Conservation (phyloP, 1,140 invertebrate species). For the Orius insidiosus region DNA sequence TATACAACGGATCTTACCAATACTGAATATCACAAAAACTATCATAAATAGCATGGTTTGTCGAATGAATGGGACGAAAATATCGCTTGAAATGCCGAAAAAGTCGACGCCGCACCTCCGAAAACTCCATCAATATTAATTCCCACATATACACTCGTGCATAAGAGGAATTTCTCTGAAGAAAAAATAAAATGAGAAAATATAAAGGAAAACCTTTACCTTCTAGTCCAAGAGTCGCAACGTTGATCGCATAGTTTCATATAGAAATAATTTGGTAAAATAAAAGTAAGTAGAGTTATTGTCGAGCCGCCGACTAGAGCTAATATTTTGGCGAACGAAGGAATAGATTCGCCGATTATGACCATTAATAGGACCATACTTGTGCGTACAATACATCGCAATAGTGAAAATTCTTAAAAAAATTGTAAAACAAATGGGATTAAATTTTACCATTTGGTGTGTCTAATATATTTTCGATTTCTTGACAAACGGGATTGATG, state of each 20-base stretch:
- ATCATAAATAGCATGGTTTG: constrained; percentile 17
- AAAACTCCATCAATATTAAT: constrained; percentile 39
- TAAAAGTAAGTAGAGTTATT: constrained; percentile 43
- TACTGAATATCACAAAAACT: too few relatives aligned
- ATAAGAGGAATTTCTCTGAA: constrained; percentile 28
- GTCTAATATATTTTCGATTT: constrained; percentile 47
- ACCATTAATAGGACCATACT: constrained; percentile 37
- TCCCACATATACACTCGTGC: constrained; percentile 33
- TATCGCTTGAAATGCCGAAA: constrained; percentile 37
- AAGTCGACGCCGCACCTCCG: constrained; percentile 39
- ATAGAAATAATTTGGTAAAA: constrained; percentile 50
- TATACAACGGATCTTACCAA: too few relatives aligned
- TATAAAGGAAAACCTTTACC: constrained; percentile 18
- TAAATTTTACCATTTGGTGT: constrained; percentile 38
- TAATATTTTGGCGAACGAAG: constrained; percentile 49
- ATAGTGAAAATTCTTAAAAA: constrained; percentile 38
- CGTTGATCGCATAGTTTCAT: constrained; percentile 32
- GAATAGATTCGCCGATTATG: constrained; percentile 45
- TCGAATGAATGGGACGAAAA: constrained; percentile 25
- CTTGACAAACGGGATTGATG: constrained; percentile 46
- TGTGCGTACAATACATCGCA: constrained; percentile 38
- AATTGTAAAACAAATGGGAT: constrained; percentile 7
- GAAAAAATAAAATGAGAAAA: constrained; percentile 14
- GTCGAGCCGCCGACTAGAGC: constrained; percentile 54
- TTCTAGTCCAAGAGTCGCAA: constrained; percentile 24